Conservation (phyloP, 2,797 vertebrate species). For the Danio albolineatus region DNA sequence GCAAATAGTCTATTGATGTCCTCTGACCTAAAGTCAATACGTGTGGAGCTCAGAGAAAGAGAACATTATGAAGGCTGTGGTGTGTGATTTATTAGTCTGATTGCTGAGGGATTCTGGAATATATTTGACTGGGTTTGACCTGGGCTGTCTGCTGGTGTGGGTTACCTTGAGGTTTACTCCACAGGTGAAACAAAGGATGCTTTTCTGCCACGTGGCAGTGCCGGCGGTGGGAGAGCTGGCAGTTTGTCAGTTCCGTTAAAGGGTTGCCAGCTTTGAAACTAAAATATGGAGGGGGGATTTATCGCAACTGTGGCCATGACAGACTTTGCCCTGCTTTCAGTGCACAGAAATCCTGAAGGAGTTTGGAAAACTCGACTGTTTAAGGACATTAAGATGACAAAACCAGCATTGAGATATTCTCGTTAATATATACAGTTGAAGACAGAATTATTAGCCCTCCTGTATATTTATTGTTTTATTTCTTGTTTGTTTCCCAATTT, state of each 20-base stretch:
- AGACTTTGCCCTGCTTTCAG: not conserved
- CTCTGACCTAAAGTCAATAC: constrained; percentile 29
- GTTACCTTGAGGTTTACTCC: constrained; percentile 19
- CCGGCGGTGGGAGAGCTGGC: constrained; percentile 35
- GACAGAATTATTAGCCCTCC: too few relatives aligned
- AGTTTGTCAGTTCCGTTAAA: constrained; percentile 35
- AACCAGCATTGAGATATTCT: too few relatives aligned
- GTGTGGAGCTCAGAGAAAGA: not conserved
- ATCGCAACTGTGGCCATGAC: constrained; percentile 7
- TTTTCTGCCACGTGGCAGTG: constrained; percentile 40
- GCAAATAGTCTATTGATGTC: constrained; percentile 35
- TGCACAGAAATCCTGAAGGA: not conserved
- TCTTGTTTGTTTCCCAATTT: too few relatives aligned
- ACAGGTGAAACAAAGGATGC: constrained; percentile 43
- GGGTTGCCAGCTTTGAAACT: constrained; percentile 39
- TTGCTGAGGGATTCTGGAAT: not conserved
- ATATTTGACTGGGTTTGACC: not conserved
- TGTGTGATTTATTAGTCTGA: constrained; percentile 1
- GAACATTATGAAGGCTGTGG: constrained; percentile 2
- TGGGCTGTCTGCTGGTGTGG: not conserved
- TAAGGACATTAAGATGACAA: too few relatives aligned
- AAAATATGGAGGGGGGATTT: constrained; percentile 23
- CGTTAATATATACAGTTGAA: too few relatives aligned
- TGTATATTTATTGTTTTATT: too few relatives aligned
- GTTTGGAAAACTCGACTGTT: not conserved